Evolutionary conservation across 2,113 vertebrate species (phyloP), one percentile per base, ranked within the genome.

Genomic region (Atlantisia rogersi): DNA sequence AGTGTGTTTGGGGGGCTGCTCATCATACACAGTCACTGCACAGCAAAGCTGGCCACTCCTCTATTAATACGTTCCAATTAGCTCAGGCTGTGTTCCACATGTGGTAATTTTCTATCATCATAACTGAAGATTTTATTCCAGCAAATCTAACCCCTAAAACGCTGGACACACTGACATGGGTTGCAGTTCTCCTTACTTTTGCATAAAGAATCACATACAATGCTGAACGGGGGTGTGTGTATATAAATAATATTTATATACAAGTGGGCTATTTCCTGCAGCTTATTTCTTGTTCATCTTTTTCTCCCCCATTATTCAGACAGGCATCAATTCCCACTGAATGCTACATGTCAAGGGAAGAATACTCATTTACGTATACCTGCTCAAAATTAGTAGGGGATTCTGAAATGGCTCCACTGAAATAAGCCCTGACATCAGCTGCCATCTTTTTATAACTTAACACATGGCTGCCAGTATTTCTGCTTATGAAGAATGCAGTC

Each of bases 381-480:
- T 96, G 86, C 83, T 86, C 94, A 83, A 92, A 95, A 96, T 96
- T 92, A 95, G 92, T 89, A 68, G 90, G 81, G 90, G 50, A 56
- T 76, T 96, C 92, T 3, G 25, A 94, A 93, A 83, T 12, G 22
- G 90, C 87, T 94, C 81, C 60, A 22, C 94, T 68, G 83, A 94
- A 96, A 92, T 93, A 91, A 95, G 88, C 76, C 69, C 86, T 92
- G 94, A 96, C 94, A 95, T 96, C 95, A 95, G 96, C 95, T 97
- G 95, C 92, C 92, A 58, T 89, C 95, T 97, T 97, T 96, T 96
- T 97, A 95, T 96, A 97, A 93, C 94, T 44, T 65, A 88, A 89
- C 95, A 94, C 94, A 92, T 84, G 88, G 90, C 90, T 96, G 94
- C 79, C 92, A 93, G 92, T 90, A 96, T 86, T 92, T 86, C 90